Conservation (phyloP, 2,888 invertebrate genomes). For the Scotopteryx bipunctaria region DNA sequence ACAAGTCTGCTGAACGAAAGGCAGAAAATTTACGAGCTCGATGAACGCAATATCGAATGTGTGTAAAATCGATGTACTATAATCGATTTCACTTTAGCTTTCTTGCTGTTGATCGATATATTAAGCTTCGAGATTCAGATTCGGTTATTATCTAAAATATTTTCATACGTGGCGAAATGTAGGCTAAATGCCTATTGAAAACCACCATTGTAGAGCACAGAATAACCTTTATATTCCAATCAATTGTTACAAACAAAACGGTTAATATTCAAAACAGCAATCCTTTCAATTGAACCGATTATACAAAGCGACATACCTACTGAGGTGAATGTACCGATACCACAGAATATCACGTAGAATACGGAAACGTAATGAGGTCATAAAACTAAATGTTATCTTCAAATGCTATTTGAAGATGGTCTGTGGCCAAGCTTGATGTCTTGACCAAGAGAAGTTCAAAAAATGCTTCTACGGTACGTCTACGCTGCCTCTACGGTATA, state of each 20-base stretch:
- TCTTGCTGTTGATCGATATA: too few relatives aligned
- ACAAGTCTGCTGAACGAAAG: too few relatives aligned
- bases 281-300: constrained; percentile 18
- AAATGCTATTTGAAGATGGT: constrained; percentile 12
- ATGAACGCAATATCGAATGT: neutral
- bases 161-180: neutral
- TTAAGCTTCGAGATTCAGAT: neutral
- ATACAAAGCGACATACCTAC: constrained; percentile 1
- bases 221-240: constrained; percentile 5
- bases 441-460: too few relatives aligned
- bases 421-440: too few relatives aligned
- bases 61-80: neutral
- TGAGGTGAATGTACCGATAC: constrained; percentile 15
- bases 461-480: too few relatives aligned
- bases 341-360: constrained; percentile 1
- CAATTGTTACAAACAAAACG: constrained; percentile 13
- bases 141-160: neutral
- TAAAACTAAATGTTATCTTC: constrained; percentile 15
- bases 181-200: neutral
- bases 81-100: too few relatives aligned
- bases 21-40: too few relatives aligned
- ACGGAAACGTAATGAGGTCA: constrained; percentile 19
- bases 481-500: too few relatives aligned
- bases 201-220: neutral
- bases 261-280: constrained; percentile 18